Conservation (phyloP, 2,797 vertebrate genomes). For the Todus mexicanus region DNA sequence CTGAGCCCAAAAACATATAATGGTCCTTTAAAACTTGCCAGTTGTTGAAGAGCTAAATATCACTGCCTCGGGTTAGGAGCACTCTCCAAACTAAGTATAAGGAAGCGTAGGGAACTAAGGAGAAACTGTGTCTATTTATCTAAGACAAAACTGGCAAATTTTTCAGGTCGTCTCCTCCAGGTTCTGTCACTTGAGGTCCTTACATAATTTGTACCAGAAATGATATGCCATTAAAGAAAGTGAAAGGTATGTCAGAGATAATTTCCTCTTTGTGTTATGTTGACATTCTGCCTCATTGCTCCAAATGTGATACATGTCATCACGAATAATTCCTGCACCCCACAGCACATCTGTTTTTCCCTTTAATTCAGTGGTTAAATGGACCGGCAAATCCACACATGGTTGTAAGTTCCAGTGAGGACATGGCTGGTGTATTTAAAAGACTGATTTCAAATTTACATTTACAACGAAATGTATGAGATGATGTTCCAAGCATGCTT, state of each 20-base stretch:
- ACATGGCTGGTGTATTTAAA: neutral
- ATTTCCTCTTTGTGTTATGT: conserved; percentile 15
- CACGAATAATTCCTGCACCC: neutral
- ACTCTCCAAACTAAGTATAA: neutral
- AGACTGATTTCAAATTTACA: neutral
- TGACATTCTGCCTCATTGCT: neutral
- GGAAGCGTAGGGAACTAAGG: neutral
- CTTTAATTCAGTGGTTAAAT: conserved; percentile 1
- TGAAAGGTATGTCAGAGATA: neutral
- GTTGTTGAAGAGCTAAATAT: neutral
- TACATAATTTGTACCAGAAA: neutral
- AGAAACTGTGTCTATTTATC: conserved; percentile 30
- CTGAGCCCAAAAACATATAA: neutral
- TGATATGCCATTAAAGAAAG: neutral
- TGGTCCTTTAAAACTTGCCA: conserved; percentile 24
- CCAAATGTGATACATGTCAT: neutral
- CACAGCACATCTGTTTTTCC: neutral
- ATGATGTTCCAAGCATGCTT: neutral
- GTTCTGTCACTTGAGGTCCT: neutral
- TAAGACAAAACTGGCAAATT: neutral
- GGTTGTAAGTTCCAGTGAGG: neutral
- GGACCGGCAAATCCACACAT: neutral
- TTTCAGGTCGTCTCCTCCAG: neutral
- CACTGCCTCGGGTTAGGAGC: neutral
- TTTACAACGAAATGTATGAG: neutral